A percentile compares a stretch with the other conserved stretches of the same genome.
Conservation (phyloP, 2,797 vertebrate genomes). For the Aulostomus chinensis region DNA sequence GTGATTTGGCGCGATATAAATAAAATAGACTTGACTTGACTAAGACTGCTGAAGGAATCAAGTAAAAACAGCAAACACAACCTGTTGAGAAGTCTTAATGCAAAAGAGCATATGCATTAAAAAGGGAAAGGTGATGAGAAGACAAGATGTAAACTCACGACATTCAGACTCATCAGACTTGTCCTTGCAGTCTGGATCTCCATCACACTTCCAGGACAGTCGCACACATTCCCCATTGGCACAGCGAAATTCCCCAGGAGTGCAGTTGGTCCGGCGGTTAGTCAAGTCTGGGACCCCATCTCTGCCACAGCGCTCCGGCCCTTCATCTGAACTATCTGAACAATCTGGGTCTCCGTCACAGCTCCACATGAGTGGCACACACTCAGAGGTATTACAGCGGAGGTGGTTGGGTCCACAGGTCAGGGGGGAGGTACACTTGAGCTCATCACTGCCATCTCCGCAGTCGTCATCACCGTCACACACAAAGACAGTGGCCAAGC, state of each 20-base stretch:
- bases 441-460: slow-evolving; percentile 92
- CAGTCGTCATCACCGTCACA: slow-evolving; percentile 94
- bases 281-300: slow-evolving; percentile 58
- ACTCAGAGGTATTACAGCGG: slow-evolving; percentile 90
- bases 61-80: too few species aligned
- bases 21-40: too few species aligned
- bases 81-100: not conserved
- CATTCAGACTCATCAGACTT: slow-evolving; percentile 94
- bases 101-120: not conserved
- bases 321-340: slow-evolving; percentile 90
- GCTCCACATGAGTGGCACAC: slow-evolving; percentile 94
- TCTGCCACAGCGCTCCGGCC: slow-evolving; percentile 83
- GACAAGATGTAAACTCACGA: slow-evolving; percentile 80
- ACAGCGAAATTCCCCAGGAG: slow-evolving; percentile 87
- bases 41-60: too few species aligned
- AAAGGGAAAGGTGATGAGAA: not conserved
- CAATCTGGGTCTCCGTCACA: slow-evolving; percentile 96
- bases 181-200: slow-evolving; percentile 97
- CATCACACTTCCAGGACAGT: slow-evolving; percentile 94
- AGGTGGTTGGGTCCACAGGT: slow-evolving; percentile 91
- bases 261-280: slow-evolving; percentile 79
- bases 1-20: too few species aligned
- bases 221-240: slow-evolving; percentile 91
- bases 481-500: slow-evolving; percentile 88
- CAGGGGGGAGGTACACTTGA: slow-evolving; percentile 84